Base-by-base conservation (phyloP, 2,797 vertebrate genomes). In the Paramormyrops hopkinsi region DNA sequence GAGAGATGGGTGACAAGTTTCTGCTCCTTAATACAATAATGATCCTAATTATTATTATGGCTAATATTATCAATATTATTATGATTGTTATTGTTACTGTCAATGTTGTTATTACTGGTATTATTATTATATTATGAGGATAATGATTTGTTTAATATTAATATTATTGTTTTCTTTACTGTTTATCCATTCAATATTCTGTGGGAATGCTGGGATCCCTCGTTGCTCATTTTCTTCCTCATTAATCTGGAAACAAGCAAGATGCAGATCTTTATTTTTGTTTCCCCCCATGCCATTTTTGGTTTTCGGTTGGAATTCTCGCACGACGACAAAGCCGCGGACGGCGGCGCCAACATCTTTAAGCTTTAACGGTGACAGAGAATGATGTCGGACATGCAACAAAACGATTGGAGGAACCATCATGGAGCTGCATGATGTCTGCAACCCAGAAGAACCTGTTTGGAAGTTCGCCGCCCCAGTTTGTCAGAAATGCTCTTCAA, bases 1-100 rank as follows among this genome's bases (percentile, higher is more conserved):
- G 96, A 96, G 96, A 96, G 96, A 96, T 96, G 96, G 96, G 96
- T 96, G 96, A 95, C 96, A 95, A 96, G 93, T 95, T 96, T 95
- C 95, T 95, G 93, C 94, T 96, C 95, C 94, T 96, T 95, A 93
- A 96, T 96, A 96, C 95, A 96, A 96, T 94, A 96, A 96, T 95
- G 93, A 96, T 96, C 93, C 94, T 95, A 96, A 96, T 96, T 96
- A 96, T 96, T 92, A 92, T 91, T 96, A 94, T 95, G 96, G 95
- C 95, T 96, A 94, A 90, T 96, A 94, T 94, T 96, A 95, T 95
- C 95, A 95, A 95, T 96, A 96, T 95, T 94, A 94, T 95, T 95
- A 96, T 96, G 94, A 95, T 94, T 96, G 96, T 95, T 94, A 95
- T 96, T 95, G 95, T 95, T 95, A 95, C 96, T 96, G 95, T 96